A percentile compares a stretch with the other conserved stretches of the same genome.
Evolutionary conservation across 2,113 vertebrate genomes (phyloP).

Genomic region (Oceanodroma tethys): DNA sequence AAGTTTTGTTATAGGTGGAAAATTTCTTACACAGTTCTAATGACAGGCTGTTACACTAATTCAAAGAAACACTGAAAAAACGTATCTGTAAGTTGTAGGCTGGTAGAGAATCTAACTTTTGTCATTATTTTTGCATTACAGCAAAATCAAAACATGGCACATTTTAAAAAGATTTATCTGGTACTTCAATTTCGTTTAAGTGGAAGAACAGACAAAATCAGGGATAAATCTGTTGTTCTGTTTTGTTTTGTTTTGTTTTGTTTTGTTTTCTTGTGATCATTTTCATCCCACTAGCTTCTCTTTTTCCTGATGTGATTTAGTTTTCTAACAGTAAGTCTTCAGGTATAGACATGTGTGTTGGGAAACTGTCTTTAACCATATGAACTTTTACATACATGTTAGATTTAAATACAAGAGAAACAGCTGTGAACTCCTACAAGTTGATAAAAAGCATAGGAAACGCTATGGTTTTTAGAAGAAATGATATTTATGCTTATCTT

Average conservation of each 20-base stretch:
- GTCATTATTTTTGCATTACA: background rate
- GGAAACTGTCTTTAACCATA: background rate
- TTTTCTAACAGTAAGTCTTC: background rate
- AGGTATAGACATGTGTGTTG: background rate
- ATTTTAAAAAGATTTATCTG: background rate
- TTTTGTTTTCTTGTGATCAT: background rate
- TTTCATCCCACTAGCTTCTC: background rate
- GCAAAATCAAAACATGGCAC: background rate
- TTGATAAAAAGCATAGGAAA: background rate
- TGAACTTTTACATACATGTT: background rate
- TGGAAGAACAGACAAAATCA: background rate
- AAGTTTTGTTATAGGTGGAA: background rate
- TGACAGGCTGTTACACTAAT: background rate
- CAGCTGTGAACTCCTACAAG: background rate
- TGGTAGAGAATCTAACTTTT: background rate
- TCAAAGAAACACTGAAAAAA: background rate
- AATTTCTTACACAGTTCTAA: background rate
- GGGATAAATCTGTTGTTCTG: background rate
- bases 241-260: too few relatives aligned
- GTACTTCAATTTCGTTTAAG: background rate
- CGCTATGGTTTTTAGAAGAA: background rate
- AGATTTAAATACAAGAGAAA: background rate
- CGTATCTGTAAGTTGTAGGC: background rate
- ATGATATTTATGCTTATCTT: background rate
- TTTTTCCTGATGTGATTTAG: background rate